These are phyloP conservation scores for Gymnorhina tibicen DNA, from an alignment of 2,113 vertebrate species.

Conservation along the genomic window DNA sequence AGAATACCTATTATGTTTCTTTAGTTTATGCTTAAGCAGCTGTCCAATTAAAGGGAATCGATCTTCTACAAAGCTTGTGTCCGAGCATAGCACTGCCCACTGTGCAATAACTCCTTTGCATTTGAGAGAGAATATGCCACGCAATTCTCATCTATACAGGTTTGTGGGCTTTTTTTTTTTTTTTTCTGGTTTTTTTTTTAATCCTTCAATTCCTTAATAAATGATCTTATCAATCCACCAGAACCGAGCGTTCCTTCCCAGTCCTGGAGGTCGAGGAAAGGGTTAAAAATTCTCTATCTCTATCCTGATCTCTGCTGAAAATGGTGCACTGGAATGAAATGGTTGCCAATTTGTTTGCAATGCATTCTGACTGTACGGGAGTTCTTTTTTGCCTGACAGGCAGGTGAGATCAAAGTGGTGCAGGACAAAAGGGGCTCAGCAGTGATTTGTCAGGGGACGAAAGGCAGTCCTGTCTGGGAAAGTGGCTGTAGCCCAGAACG, in stretches of 20 bases:
- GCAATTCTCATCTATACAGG: neutral
- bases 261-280: slow-evolving; percentile 9
- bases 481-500: slow-evolving; percentile 78
- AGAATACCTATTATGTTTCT: slow-evolving; percentile 48
- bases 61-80: slow-evolving; percentile 30
- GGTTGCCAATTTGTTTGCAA: slow-evolving; percentile 90
- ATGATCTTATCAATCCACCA: neutral
- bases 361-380: slow-evolving; percentile 88
- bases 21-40: slow-evolving; percentile 41
- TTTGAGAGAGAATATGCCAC: neutral
- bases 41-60: slow-evolving; percentile 53
- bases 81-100: neutral
- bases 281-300: slow-evolving; percentile 70
- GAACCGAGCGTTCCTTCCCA: neutral
- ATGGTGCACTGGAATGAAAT: slow-evolving; percentile 77
- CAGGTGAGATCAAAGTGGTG: slow-evolving; percentile 94
- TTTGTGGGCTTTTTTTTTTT: neutral
- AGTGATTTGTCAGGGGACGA: slow-evolving; percentile 93
- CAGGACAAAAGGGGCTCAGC: slow-evolving; percentile 90
- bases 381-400: slow-evolving; percentile 87
- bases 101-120: neutral
- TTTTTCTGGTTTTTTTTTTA: neutral
- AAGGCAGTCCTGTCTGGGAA: slow-evolving; percentile 88
- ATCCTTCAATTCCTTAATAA: neutral
- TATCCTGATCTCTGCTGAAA: slow-evolving; percentile 67